Percentiles rank a stretch among this genome's conserved stretches.
Conservation (phyloP, 2,888 invertebrate species). For the Plusia festucae region DNA sequence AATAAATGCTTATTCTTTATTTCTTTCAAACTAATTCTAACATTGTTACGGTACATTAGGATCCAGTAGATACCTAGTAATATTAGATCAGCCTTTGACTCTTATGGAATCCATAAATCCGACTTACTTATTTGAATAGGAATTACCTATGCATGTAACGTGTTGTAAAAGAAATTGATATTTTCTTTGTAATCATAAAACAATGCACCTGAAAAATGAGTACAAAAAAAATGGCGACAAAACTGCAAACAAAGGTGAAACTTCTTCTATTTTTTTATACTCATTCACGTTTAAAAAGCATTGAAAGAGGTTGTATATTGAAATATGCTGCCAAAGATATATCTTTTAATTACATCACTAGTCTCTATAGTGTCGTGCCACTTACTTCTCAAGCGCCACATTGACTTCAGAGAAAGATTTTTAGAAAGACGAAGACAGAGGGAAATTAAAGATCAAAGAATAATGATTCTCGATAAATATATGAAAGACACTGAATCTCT, state of each 20-base stretch:
- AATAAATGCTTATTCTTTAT: too few relatives aligned
- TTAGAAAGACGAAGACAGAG: conserved; percentile 51
- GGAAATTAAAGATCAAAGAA: conserved; percentile 44
- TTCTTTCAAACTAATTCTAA: too few relatives aligned
- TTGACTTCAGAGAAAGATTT: conserved; percentile 56
- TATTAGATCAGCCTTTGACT: background rate
- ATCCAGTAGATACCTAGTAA: too few relatives aligned
- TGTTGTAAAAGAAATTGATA: background rate
- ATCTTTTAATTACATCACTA: conserved; percentile 9
- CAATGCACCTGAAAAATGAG: background rate
- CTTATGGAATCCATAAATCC: background rate
- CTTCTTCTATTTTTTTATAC: conserved; percentile 19
- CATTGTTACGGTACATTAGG: too few relatives aligned
- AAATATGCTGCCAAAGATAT: conserved; percentile 13
- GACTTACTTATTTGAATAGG: background rate
- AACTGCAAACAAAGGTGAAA: conserved; percentile 17
- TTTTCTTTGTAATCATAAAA: background rate
- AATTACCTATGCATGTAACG: background rate
- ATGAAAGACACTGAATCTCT: conserved; percentile 59
- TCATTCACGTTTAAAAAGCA: conserved; percentile 16
- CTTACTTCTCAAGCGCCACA: conserved; percentile 12
- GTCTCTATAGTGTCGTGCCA: conserved; percentile 8
- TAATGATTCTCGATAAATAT: conserved; percentile 34
- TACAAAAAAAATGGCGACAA: background rate
- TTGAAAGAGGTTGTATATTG: conserved; percentile 24